Conservation (phyloP, 2,797 vertebrate species). For the Argya squamiceps region DNA sequence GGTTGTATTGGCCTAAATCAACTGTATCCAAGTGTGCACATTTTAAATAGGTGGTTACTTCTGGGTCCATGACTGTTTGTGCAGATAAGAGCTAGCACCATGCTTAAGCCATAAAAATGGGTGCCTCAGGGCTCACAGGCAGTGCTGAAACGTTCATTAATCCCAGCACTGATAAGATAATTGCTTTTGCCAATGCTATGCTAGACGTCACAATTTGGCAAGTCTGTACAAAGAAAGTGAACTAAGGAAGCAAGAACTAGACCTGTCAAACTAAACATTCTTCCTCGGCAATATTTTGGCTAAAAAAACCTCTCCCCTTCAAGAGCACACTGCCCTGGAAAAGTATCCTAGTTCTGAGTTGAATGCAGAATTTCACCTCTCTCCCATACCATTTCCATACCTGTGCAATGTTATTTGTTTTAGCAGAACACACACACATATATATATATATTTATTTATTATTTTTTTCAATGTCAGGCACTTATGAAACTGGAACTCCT, state of each 20-base stretch:
- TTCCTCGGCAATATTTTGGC: conserved; percentile 53
- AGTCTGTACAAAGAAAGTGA: conserved; percentile 70
- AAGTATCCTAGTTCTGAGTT: background rate
- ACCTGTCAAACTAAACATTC: conserved; percentile 45
- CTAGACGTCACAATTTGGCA: conserved; percentile 55
- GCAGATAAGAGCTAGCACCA: conserved; percentile 59
- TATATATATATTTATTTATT: background rate
- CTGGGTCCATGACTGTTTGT: conserved; percentile 8
- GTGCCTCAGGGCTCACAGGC: conserved; percentile 49
- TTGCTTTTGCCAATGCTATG: conserved; percentile 49
- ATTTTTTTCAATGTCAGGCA: conserved; percentile 68
- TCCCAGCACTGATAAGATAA: conserved; percentile 58
- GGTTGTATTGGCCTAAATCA: conserved; percentile 34
- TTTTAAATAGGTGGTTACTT: conserved; percentile 8
- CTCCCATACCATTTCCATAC: conserved; percentile 2
- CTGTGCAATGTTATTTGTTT: conserved; percentile 58
- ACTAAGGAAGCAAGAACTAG: conserved; percentile 35
- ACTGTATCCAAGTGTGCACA: background rate
- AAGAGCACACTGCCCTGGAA: background rate
- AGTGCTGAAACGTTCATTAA: conserved; percentile 50
- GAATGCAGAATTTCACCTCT: background rate
- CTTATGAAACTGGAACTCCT: conserved; percentile 56
- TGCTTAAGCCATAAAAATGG: conserved; percentile 36
- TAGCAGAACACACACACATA: conserved; percentile 46
- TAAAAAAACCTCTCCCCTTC: background rate